A percentile compares a stretch with the other conserved stretches of the same genome.
These are phyloP conservation scores for Thunnus albacares DNA, from an alignment of 2,797 vertebrate genomes.

Conservation along the genomic window DNA sequence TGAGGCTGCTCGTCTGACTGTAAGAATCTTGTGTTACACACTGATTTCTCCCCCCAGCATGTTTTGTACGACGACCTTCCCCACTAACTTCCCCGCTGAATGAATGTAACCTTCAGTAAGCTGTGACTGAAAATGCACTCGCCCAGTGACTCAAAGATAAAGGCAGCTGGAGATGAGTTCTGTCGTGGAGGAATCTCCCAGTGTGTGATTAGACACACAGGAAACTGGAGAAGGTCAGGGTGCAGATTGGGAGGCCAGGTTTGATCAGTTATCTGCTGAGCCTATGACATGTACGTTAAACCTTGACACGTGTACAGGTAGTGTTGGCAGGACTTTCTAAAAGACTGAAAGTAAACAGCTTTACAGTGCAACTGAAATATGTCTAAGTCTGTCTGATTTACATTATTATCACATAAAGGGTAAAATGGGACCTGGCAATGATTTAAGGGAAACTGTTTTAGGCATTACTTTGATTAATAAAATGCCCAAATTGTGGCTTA, in stretches of 20 bases:
- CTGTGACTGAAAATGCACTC: conserved; percentile 1
- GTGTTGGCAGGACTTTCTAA: not conserved
- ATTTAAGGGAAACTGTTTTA: not conserved
- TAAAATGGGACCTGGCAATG: not conserved
- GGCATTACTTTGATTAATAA: not conserved
- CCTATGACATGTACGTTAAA: not conserved
- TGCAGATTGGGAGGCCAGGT: conserved; percentile 45
- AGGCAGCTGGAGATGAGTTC: conserved; percentile 63
- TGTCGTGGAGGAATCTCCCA: conserved; percentile 67
- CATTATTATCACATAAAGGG: too few relatives aligned
- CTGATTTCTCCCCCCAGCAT: conserved; percentile 2
- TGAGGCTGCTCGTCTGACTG: conserved; percentile 15
- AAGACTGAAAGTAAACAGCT: not conserved
- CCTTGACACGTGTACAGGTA: not conserved
- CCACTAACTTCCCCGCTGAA: not conserved
- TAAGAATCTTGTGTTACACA: conserved; percentile 11
- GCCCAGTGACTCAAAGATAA: conserved; percentile 53
- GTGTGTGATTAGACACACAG: conserved; percentile 65
- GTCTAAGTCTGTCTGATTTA: not conserved
- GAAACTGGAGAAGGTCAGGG: conserved; percentile 81
- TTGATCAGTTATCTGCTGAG: conserved; percentile 63
- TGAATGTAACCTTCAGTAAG: conserved; percentile 6
- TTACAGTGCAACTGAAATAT: not conserved
- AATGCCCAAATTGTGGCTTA: not conserved
- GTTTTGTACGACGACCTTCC: not conserved